These are phyloP conservation scores for Bursaphelenchus mucronatus DNA, from an alignment of 1,140 invertebrate genomes.

Conservation along the genomic window DNA sequence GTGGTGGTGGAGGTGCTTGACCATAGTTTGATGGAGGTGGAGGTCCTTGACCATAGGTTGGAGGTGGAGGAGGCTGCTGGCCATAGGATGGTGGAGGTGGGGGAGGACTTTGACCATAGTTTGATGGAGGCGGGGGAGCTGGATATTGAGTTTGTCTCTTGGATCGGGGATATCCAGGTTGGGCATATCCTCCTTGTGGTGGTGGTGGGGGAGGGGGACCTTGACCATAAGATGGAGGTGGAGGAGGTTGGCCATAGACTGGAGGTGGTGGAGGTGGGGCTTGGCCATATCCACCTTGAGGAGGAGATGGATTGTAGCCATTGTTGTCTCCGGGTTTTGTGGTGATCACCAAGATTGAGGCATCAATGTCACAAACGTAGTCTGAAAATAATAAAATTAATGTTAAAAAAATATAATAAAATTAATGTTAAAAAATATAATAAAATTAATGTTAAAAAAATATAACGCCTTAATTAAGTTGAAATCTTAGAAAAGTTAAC, in stretches of 20 bases:
- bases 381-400: conserved; percentile 10
- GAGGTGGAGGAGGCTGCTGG: background rate
- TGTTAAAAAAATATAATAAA: background rate
- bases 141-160: background rate
- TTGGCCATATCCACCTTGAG: background rate
- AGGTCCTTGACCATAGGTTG: background rate
- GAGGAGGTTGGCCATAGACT: background rate
- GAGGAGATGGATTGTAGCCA: background rate
- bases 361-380: conserved; percentile 24
- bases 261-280: background rate
- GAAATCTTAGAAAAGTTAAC: too few species aligned
- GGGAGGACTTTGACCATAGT: too few species aligned
- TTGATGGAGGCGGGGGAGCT: too few species aligned
- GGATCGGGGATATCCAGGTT: background rate
- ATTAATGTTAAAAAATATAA: background rate
- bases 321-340: conserved; percentile 1
- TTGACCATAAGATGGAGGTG: conserved; percentile 3
- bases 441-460: background rate
- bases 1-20: too few species aligned
- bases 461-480: too few species aligned
- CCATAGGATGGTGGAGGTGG: too few species aligned
- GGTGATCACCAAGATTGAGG: conserved; percentile 22
- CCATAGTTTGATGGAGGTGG: background rate
- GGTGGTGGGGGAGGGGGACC: background rate
- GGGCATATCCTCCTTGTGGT: background rate